Base-by-base conservation (phyloP, 92 coral and sea anemone genomes). In the Porites lobata region DNA sequence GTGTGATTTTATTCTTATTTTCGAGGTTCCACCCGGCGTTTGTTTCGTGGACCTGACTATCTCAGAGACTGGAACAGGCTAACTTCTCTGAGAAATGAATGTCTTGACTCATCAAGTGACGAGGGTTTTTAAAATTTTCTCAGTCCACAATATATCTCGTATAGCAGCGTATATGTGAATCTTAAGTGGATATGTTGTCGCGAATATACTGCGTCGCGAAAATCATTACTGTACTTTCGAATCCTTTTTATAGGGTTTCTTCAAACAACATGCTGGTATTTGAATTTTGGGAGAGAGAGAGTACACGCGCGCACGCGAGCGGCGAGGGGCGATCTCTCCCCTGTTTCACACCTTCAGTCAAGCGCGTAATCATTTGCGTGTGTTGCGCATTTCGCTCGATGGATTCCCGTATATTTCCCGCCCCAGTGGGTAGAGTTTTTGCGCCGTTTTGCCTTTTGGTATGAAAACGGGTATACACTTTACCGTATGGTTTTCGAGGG, bases 81-180 rank as follows among this genome's bases (percentile, higher is more conserved):
- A 29, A 29, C 38, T 29, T 29, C 38, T 29, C n/a, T n/a, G n/a
- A n/a, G n/a, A n/a, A n/a, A n/a, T n/a, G 38, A 29, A 29, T 29
- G 38, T 29, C 38, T 29, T 29, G 38, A 29, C 38, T 29, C 38
- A 29, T 29, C 1, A 29, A 29, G 38, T 29, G 38, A 29, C 1
- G 1, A 29, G 38, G 1, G 38, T 1, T 29, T 29, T 29, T 29
- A 29, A 29, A 29, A 29, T 29, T 75, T 75, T 75, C 65, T 52
- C 79, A 75, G 32, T 52, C 79, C 65, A 57, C 79, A 52, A 75
- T 75, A 52, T 53, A 75, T 75, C 79, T 51, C 38, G 79, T 17
- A 75, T 75, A 75, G 79, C 79, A 24, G 79, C 64, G 43, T 75
- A 75, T 75, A 75, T 51, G 63, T 75, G 79, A 75, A 75, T 51